Conservation (phyloP, 2,113 vertebrate species). For the Forbesichthys agassizii region DNA sequence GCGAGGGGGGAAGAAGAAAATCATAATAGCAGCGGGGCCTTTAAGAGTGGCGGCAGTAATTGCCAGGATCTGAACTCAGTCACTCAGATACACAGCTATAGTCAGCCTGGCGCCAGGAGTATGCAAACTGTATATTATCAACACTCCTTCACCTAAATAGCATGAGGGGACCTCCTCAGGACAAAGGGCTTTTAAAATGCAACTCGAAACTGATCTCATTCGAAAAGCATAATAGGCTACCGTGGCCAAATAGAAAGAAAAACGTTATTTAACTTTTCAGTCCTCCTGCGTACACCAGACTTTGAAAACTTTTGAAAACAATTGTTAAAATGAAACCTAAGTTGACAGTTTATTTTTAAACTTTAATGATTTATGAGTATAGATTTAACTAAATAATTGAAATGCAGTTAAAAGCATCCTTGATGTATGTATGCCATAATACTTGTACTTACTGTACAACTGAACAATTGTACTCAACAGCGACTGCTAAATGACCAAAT, state of each 20-base stretch:
- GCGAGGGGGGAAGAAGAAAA: slow-evolving; percentile 61
- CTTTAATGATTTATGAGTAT: background rate
- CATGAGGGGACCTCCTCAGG: slow-evolving; percentile 82
- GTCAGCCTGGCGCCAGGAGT: slow-evolving; percentile 95
- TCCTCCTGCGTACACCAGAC: slow-evolving; percentile 55
- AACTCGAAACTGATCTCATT: slow-evolving; percentile 90
- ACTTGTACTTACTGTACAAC: too few relatives aligned
- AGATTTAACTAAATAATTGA: background rate
- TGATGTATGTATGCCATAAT: background rate
- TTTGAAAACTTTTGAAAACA: slow-evolving; percentile 31
- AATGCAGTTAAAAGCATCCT: background rate
- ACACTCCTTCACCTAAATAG: slow-evolving; percentile 92
- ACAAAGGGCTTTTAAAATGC: slow-evolving; percentile 83
- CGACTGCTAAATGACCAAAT: too few relatives aligned
- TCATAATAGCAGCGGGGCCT: slow-evolving; percentile 81
- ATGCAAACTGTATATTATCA: slow-evolving; percentile 96
- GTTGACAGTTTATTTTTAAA: background rate
- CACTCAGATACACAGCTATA: slow-evolving; percentile 87
- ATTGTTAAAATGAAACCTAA: background rate
- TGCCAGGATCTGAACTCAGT: slow-evolving; percentile 88
- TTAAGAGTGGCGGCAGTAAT: slow-evolving; percentile 92
- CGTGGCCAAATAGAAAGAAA: slow-evolving; percentile 73
- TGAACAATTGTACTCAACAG: too few relatives aligned
- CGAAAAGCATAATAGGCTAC: slow-evolving; percentile 77
- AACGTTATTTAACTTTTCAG: slow-evolving; percentile 64